phyloP scores from a whole-genome alignment of 2,113 vertebrate genomes.

The Oenanthe oenanthe region DNA sequence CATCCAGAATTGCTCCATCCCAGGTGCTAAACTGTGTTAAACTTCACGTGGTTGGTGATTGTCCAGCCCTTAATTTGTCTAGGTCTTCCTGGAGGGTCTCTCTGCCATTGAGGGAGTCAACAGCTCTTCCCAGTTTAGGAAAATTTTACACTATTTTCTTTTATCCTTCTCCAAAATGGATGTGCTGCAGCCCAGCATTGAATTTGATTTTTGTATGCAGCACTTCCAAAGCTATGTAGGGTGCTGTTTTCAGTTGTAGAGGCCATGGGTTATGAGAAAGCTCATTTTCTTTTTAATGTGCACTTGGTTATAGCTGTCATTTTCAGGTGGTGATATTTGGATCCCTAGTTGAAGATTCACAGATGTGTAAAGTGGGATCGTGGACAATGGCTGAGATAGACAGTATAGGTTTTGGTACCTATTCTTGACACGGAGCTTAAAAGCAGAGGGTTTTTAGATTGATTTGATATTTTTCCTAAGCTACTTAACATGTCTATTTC shows the following conservation, averaged over 20 bases:
- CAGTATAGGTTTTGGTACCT: background rate
- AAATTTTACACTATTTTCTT: background rate
- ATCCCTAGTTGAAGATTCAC: background rate
- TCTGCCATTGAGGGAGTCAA: background rate
- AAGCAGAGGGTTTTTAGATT: background rate
- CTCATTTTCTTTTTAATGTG: background rate
- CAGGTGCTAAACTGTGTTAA: background rate
- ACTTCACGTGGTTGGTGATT: background rate
- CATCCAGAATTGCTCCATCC: background rate
- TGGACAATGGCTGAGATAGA: background rate
- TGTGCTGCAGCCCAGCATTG: background rate
- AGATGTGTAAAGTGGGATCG: background rate
- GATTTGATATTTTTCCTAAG: background rate
- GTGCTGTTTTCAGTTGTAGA: background rate
- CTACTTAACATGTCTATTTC: background rate
- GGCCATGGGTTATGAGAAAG: background rate
- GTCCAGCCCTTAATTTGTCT: background rate
- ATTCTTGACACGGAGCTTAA: background rate
- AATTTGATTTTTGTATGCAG: background rate
- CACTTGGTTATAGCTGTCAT: background rate
- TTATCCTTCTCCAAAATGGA: background rate
- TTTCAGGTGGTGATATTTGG: background rate
- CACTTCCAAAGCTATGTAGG: background rate
- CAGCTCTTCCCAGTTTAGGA: background rate
- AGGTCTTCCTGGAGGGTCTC: background rate